phyloP scores from a whole-genome alignment of 2,888 invertebrate species.

The Disparrhopalites patrizii region DNA sequence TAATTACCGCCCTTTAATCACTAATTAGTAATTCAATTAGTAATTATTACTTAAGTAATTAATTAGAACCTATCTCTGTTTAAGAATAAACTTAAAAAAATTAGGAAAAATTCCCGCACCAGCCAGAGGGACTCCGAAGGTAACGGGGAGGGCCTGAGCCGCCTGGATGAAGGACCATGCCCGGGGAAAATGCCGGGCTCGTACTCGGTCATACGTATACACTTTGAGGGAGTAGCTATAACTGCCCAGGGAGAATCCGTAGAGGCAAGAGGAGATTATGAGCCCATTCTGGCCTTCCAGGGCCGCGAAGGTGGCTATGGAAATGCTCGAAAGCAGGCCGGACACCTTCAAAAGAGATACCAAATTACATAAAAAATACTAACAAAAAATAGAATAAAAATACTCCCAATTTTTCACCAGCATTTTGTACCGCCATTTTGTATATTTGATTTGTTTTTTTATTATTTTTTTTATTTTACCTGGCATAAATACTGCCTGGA shows the following conservation, averaged over 20 bases:
- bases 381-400: neutral
- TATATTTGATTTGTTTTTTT: neutral
- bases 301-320: conserved; percentile 71
- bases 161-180: conserved; percentile 87
- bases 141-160: conserved; percentile 78
- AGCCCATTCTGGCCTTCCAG: conserved; percentile 64
- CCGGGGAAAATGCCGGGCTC: conserved; percentile 77
- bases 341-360: conserved; percentile 59
- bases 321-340: conserved; percentile 71
- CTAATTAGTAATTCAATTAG: no score
- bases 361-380: neutral
- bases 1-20: no score
- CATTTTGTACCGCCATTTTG: neutral
- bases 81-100: neutral
- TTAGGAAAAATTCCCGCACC: no score
- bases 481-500: conserved; percentile 76
- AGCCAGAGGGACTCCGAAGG: conserved; percentile 76
- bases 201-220: conserved; percentile 81
- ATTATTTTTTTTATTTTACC: conserved; percentile 34
- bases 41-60: no score
- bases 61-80: no score
- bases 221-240: conserved; percentile 84
- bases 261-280: conserved; percentile 55
- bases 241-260: conserved; percentile 78
- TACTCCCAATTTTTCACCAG: neutral